Base-by-base conservation (phyloP, 2,888 invertebrate species). In the Podabrus alpinus region DNA sequence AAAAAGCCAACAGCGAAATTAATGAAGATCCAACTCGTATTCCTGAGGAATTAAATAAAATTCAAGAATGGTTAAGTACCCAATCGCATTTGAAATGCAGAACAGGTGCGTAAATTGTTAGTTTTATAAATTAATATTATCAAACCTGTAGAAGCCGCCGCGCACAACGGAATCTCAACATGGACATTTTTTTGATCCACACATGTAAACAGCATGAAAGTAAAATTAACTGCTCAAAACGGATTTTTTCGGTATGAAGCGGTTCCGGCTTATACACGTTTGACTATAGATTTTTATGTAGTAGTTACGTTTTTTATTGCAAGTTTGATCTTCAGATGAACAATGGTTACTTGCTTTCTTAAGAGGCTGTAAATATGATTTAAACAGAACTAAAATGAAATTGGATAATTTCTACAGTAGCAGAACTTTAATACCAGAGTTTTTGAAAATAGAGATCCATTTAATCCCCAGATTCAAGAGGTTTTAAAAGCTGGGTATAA, bases 401-500 rank as follows among this genome's bases (percentile, higher is more conserved):
- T 79, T 91, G 25, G 90, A 91, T 76, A 89, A 89, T 86, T 92
- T 89, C 81, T 91, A 92, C 81, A 90, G 90, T 10, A 83, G 89
- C 82, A 89, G 90, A 77, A 88, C 88, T 2, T 86, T 90, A 29
- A 87, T 91, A 1, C 91, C 92, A 1, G 92, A 92, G 79, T 87
- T 91, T 77, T 90, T 79, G 86, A 87, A 7, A 82, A 88, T 75
- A 86, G 89, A 80, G 89, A 90, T 83, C 89, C 90, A 1, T 74
- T 78, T 60, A 16, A 76, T 13, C 77, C 82, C 1, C 81, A 83
- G 76, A 76, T 84, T 21, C 82, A 83, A 77, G 79, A 84, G 74
- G 75, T 88, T 29, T 80, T 88, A 10, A 81, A 83, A 16, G 76
- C 85, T 16, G 90, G 90, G 90, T 90, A 82, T 78, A 83, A 66